Evolutionary conservation across 2,888 invertebrate species (phyloP).

Genomic region (Lepidocyrtinus sp.): DNA sequence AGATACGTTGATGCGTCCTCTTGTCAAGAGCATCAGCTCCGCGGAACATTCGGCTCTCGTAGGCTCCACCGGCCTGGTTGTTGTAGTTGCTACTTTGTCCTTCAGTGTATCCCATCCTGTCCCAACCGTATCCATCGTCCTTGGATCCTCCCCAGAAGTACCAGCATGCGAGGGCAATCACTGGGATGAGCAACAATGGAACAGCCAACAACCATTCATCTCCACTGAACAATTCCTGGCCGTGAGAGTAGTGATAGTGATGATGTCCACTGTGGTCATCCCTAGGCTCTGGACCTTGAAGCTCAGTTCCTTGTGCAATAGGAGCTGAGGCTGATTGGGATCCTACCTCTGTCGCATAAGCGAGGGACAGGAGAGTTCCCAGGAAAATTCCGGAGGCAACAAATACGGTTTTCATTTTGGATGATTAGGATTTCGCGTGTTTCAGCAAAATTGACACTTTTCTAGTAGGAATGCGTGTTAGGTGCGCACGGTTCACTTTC

Average conservation of each 20-base stretch:
- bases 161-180: conserved; percentile 61
- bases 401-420: conserved; percentile 59
- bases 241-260: conserved; percentile 60
- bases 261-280: conserved; percentile 50
- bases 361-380: conserved; percentile 52
- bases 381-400: conserved; percentile 47
- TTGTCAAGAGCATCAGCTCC: conserved; percentile 62
- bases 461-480: not conserved
- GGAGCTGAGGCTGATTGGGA: conserved; percentile 10
- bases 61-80: no score
- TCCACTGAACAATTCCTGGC: conserved; percentile 63
- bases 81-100: conserved; percentile 39
- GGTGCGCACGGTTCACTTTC: conserved; percentile 14
- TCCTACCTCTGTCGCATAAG: conserved; percentile 28
- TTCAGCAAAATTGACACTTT: conserved; percentile 5
- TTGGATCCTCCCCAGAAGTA: conserved; percentile 63
- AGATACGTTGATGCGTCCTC: conserved; percentile 65
- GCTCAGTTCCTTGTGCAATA: conserved; percentile 46
- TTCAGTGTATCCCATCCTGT: conserved; percentile 64
- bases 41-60: conserved; percentile 54
- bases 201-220: conserved; percentile 63
- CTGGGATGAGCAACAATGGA: conserved; percentile 61
- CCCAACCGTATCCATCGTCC: conserved; percentile 61
- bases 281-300: conserved; percentile 54
- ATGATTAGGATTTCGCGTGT: not conserved